Base-by-base conservation (phyloP, 2,888 invertebrate genomes). In the Leptothorax acervorum region DNA sequence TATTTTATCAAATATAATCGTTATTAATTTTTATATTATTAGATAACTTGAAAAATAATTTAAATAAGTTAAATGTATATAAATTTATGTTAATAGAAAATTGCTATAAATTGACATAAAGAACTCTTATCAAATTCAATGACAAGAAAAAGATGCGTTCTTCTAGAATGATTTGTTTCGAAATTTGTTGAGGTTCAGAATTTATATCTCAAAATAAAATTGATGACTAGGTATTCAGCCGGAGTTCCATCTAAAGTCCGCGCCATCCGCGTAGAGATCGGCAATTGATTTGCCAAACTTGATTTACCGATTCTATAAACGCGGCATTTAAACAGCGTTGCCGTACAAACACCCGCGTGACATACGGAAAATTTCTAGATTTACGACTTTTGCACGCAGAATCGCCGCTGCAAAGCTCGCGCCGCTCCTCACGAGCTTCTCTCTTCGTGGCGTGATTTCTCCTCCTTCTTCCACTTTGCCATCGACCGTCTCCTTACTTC, bases 301-400 rank as follows among this genome's bases (percentile, higher is more conserved):
- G 91, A 92, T 92, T 92, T 91, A 92, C 82, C 79, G 90, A 70
- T 85, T 75, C 88, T 90, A 91, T 91, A 91, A 91, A 91, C 68
- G 85, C 68, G 85, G 71, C 75, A 57, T 86, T 88, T 85, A 74
- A 66, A 73, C 39, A 53, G 79, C 48, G 85, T 84, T 66, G 78
- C 82, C 87, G 75, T 62, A 60, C 73, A 66, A 48, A 28, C 12
- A 78, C 53, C 28, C 71, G 12, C 70, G 85, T 73, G 87, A 87
- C 85, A 63, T 83, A 89, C 85, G 90, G 88, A 89, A 92, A 92
- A 91, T 89, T 81, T 85, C 55, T 63, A 88, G 85, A 90, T 92
- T 92, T 91, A 92, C 78, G 87, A 76, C 70, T 82, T 73, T 85
- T 83, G 23, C 23, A n/a, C 28, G 83, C 31, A 31, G 45, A 76